These are phyloP conservation scores for Chironomus striatipennis DNA, from an alignment of 1,140 invertebrate species.

Conservation along the genomic window DNA sequence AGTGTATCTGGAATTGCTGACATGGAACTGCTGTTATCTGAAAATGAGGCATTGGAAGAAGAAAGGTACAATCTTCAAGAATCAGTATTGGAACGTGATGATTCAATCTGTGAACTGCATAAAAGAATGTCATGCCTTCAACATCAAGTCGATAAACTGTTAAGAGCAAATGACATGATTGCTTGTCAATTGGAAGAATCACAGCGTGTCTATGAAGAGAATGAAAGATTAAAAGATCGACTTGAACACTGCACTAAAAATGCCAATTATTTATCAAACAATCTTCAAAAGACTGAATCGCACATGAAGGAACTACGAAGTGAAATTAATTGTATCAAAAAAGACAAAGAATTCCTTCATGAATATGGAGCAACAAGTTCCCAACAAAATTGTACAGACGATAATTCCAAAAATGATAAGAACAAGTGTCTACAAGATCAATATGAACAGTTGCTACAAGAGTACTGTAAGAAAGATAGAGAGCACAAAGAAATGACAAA, in stretches of 20 bases:
- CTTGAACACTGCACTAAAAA: not conserved
- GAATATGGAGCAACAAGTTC: not conserved
- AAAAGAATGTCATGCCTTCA: not conserved
- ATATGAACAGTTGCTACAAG: not conserved
- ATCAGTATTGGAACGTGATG: not conserved
- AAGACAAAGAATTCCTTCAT: not conserved
- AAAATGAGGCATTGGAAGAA: not conserved
- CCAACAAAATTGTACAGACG: not conserved
- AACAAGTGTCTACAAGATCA: not conserved
- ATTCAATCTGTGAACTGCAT: not conserved
- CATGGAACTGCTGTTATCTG: not conserved
- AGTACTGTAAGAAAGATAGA: slow-evolving; percentile 7
- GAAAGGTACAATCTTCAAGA: not conserved
- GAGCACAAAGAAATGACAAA: not conserved
- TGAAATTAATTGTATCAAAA: not conserved
- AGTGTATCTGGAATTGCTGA: not conserved
- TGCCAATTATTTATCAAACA: not conserved
- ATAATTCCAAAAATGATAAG: not conserved
- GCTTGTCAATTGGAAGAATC: not conserved
- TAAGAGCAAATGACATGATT: not conserved
- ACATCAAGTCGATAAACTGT: not conserved
- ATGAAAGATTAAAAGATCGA: not conserved
- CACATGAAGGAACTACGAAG: not conserved
- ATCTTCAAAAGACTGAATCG: not conserved
- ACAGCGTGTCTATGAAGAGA: not conserved